phyloP scores from a whole-genome alignment of 1,140 invertebrate species.

The Pachypeltis micranthus region DNA sequence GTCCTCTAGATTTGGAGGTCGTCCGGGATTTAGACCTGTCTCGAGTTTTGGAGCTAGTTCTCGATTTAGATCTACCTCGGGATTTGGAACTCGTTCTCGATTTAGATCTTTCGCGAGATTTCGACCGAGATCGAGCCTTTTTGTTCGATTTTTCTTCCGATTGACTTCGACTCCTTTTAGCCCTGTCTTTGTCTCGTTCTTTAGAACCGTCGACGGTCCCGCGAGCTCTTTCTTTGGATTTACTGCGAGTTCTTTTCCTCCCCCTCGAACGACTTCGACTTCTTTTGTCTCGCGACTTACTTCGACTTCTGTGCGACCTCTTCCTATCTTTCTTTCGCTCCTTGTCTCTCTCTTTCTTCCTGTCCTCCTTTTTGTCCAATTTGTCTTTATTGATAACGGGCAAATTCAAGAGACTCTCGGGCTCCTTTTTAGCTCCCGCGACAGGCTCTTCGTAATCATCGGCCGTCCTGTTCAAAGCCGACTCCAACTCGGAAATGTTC shows the following conservation, averaged over 20 bases:
- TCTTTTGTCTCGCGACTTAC: constrained; percentile 22
- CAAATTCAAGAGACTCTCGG: constrained; percentile 22
- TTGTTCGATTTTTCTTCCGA: constrained; percentile 2
- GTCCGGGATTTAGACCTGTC: not conserved
- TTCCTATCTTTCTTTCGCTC: constrained; percentile 22
- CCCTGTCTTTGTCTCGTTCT: constrained; percentile 28
- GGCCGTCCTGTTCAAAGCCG: constrained; percentile 40
- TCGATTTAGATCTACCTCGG: not conserved
- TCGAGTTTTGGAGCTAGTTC: constrained; percentile 4
- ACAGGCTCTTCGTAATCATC: constrained; percentile 23
- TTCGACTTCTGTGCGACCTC: constrained; percentile 13
- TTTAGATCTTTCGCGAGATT: not conserved
- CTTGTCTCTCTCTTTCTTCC: constrained; percentile 27
- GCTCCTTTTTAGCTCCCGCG: constrained; percentile 7
- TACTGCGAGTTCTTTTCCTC: constrained; percentile 19
- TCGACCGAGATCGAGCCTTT: not conserved
- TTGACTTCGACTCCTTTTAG: constrained; percentile 21
- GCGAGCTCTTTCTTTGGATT: constrained; percentile 27
- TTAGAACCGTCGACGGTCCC: constrained; percentile 30
- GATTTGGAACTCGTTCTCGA: not conserved
- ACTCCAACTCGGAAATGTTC: constrained; percentile 49
- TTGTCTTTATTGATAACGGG: constrained; percentile 28
- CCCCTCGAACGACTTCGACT: constrained; percentile 30
- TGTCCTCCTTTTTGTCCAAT: constrained; percentile 30
- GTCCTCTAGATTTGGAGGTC: not conserved